A percentile compares a stretch with the other conserved stretches of the same genome.
Evolutionary conservation across 2,113 vertebrate species (phyloP).

Genomic region (Seriola dumerili): DNA sequence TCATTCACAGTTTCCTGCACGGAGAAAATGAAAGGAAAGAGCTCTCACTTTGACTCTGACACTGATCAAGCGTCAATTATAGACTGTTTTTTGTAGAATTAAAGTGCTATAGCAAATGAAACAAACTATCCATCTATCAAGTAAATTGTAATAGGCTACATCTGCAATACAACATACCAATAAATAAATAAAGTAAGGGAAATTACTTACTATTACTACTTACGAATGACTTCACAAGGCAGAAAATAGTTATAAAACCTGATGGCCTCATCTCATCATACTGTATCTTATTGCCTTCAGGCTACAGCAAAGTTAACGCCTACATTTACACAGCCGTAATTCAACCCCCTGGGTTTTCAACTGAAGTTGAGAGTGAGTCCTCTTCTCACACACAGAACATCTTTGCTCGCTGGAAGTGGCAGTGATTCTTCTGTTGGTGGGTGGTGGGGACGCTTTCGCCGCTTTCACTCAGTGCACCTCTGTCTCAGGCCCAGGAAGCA

Average conservation of each 20-base stretch:
- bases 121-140: neutral
- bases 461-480: neutral
- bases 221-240: neutral
- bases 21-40: neutral
- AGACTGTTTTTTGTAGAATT: too few relatives aligned
- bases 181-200: too few relatives aligned
- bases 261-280: neutral
- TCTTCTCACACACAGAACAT: neutral
- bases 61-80: neutral
- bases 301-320: neutral
- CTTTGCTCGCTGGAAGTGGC: neutral
- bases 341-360: neutral
- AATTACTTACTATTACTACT: too few relatives aligned
- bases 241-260: neutral
- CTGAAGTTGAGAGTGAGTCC: neutral
- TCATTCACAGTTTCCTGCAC: neutral
- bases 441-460: too few relatives aligned
- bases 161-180: too few relatives aligned
- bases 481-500: neutral
- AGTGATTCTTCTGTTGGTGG: neutral
- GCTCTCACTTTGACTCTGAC: constrained; percentile 30
- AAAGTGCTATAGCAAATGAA: neutral
- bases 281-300: neutral
- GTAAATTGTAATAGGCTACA: too few relatives aligned
- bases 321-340: neutral